Conservation (phyloP, 1,140 invertebrate species). For the Panagrolaimus sp. region DNA sequence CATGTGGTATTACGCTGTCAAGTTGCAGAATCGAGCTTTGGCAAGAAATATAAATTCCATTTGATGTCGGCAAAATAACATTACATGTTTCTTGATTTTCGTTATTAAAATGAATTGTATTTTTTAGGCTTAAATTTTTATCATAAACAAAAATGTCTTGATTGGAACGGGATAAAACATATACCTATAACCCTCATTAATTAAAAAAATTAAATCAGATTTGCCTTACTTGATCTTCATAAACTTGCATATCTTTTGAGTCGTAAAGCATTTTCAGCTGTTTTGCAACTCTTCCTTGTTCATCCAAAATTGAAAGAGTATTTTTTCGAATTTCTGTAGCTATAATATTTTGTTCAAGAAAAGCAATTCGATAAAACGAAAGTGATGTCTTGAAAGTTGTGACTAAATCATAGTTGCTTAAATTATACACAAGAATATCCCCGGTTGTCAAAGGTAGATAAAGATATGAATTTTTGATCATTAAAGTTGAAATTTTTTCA, state of each 20-base stretch:
- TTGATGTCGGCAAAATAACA: slow-evolving; percentile 16
- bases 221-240: not conserved
- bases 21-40: slow-evolving; percentile 15
- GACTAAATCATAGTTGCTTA: not conserved
- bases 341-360: slow-evolving; percentile 11
- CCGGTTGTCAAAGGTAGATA: slow-evolving; percentile 2
- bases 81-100: slow-evolving; percentile 22
- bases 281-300: not conserved
- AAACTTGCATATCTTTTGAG: slow-evolving; percentile 12
- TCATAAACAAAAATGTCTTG: slow-evolving; percentile 18
- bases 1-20: not conserved
- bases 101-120: slow-evolving; percentile 6
- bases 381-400: slow-evolving; percentile 7
- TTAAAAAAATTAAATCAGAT: not conserved
- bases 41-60: slow-evolving; percentile 21
- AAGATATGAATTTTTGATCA: not conserved
- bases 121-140: slow-evolving; percentile 1
- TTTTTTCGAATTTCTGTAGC: slow-evolving; percentile 6
- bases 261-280: slow-evolving; percentile 9
- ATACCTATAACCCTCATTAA: slow-evolving; percentile 17
- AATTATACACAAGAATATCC: slow-evolving; percentile 13
- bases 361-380: not conserved
- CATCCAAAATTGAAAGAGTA: slow-evolving; percentile 8
- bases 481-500: slow-evolving; percentile 14
- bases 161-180: slow-evolving; percentile 6